Base-by-base conservation (phyloP, 2,113 vertebrate species). In the Elgaria multicarinata region DNA sequence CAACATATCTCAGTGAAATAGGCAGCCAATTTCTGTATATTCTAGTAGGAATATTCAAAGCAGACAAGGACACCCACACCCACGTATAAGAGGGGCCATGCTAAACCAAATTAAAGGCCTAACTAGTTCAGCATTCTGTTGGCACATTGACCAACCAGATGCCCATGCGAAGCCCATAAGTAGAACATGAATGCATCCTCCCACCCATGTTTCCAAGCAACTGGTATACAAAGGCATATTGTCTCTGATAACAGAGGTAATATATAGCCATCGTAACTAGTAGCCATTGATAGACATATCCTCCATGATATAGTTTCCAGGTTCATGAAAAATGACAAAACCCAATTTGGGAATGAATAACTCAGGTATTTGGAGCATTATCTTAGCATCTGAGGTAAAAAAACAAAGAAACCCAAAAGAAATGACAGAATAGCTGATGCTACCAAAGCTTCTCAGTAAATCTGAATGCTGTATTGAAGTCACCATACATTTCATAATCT, bases 401-500 rank as follows among this genome's bases (percentile, higher is more conserved):
- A 1, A 26, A 77, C 0, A 12, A 24, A n/a, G 39, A 66, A 36
- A 42, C 24, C 44, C 22, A 20, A 71, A 28, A n/a, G 3, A 28
- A 20, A 36, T 64, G 18, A 42, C 39, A 46, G 53, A 14, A 75
- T 20, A 58, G 12, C 46, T 26, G 26, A 26, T 9, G 4, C 33
- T 58, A 66, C 14, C 46, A 58, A 28, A 12, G 42, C 12, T 42
- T 42, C 62, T 85, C 64, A 33, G 58, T 90, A 74, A 36, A 90
- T 86, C 42, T 36, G 39, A 55, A 74, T 80, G 53, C 69, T 69
- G 31, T 64, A 79, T 3, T 72, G 66, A 72, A 72, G 64, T 71
- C 66, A 33, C 75, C 66, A 79, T 58, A 79, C 62, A 79, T 71
- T 90, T 85, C 31, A 79, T 46, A 80, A 85, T 62, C 28, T 79